These are phyloP conservation scores for Cinclus cinclus DNA, from an alignment of 2,113 vertebrate genomes.

Conservation along the genomic window DNA sequence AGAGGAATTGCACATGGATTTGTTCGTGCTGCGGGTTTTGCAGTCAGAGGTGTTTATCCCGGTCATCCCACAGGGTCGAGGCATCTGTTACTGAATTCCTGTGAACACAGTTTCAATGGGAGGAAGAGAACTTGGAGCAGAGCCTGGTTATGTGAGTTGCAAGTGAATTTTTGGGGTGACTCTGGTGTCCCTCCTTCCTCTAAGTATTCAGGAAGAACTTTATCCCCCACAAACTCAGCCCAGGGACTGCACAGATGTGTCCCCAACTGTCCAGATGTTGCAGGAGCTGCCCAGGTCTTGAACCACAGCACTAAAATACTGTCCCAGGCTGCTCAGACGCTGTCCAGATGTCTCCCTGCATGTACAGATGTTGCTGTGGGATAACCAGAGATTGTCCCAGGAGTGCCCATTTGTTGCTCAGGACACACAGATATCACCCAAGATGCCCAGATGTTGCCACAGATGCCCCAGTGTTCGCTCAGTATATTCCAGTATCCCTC, in stretches of 20 bases:
- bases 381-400: background rate
- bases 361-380: background rate
- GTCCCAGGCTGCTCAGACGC: too few species aligned
- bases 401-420: background rate
- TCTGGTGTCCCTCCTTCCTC: background rate
- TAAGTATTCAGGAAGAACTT: background rate
- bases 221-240: too few species aligned
- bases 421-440: too few species aligned
- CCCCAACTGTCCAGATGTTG: background rate
- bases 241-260: background rate
- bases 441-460: background rate
- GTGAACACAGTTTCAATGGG: background rate
- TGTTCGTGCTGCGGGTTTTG: background rate
- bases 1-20: background rate
- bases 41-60: background rate
- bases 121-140: background rate
- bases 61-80: rapidly evolving
- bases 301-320: too few species aligned
- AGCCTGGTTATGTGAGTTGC: rapidly evolving
- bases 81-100: background rate
- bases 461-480: too few species aligned
- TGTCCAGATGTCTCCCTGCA: background rate
- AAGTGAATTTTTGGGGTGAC: background rate
- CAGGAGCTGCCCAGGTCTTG: too few species aligned
- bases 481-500: too few species aligned